A percentile compares a stretch with the other conserved stretches of the same genome.
Conservation (phyloP, 2,113 vertebrate genomes). For the Chrysemys picta region DNA sequence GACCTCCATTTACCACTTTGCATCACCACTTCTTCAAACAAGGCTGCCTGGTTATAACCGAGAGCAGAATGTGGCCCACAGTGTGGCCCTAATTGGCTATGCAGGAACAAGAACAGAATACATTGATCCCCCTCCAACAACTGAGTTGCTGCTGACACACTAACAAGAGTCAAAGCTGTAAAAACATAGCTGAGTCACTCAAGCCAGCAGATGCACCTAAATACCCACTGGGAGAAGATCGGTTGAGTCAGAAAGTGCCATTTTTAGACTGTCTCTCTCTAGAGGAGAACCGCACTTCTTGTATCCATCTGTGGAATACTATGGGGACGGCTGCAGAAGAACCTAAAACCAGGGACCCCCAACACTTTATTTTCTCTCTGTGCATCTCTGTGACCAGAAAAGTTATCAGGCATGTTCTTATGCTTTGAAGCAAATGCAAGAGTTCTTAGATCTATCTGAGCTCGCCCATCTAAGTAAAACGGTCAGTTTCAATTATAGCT, state of each 20-base stretch:
- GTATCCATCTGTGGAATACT: fast-evolving
- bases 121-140: neutral
- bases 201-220: neutral
- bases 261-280: neutral
- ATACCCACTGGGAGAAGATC: neutral
- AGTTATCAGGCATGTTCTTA: neutral
- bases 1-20: neutral
- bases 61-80: neutral
- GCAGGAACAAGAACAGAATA: too few species aligned
- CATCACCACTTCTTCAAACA: neutral
- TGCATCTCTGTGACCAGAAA: neutral
- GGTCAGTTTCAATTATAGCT: neutral
- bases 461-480: neutral
- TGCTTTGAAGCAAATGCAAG: neutral
- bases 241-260: fast-evolving
- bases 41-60: neutral
- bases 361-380: neutral
- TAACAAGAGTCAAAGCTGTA: neutral
- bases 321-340: neutral
- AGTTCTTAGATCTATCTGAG: neutral
- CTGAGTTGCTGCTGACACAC: neutral
- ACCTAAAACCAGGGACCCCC: neutral
- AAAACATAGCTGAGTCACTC: neutral
- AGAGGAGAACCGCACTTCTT: fast-evolving
- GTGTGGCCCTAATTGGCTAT: neutral